Evolutionary conservation across 2,797 vertebrate genomes (phyloP), one percentile per base, ranked within the genome.

Genomic region (Danio aesculapii): DNA sequence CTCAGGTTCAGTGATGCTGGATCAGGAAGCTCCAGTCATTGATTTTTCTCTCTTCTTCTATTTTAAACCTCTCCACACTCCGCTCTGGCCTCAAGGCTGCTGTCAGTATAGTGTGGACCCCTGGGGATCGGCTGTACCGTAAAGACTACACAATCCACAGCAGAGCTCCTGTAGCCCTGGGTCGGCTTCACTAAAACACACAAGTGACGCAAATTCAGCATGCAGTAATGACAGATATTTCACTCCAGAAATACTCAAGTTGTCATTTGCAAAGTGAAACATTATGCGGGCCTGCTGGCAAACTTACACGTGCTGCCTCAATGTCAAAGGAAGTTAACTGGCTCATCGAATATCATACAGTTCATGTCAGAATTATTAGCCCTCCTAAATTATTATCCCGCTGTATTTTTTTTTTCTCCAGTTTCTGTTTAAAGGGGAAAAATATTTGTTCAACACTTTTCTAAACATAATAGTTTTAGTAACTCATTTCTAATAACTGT

Each of bases 1-100:
- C 70, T 50, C 19, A 39, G 70, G 77, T 44, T 58, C 74, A 39
- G 8, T 68, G 52, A 66, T 46, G 58, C 13, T 64, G 74, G 61
- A 76, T 66, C 82, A 64, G 47, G 58, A 79, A 82, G 77, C 71
- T 75, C 52, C 75, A 79, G 66, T 21, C 75, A 86, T 86, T 49
- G 83, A 86, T 84, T 86, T 85, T 81, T 78, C 49, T 76, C 71
- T 57, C 58, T 49, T 64, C 21, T 75, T 75, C 66, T 75, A 81
- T 86, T 83, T 86, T 55, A 83, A 84, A 84, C 71, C 53, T 52
- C 52, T 78, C 19, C 72, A 64, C 72, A 71, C 66, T 66, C 69
- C 12, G 59, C 72, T 62, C 58, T 68, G 14, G 77, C 67, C 79
- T 82, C 73, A 77, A 67, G 73, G 68, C 76, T 81, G 58, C 62